Evolutionary conservation across 1,140 invertebrate genomes (phyloP), one percentile per base, ranked within the genome.

Genomic region (Lepidurus packardi): DNA sequence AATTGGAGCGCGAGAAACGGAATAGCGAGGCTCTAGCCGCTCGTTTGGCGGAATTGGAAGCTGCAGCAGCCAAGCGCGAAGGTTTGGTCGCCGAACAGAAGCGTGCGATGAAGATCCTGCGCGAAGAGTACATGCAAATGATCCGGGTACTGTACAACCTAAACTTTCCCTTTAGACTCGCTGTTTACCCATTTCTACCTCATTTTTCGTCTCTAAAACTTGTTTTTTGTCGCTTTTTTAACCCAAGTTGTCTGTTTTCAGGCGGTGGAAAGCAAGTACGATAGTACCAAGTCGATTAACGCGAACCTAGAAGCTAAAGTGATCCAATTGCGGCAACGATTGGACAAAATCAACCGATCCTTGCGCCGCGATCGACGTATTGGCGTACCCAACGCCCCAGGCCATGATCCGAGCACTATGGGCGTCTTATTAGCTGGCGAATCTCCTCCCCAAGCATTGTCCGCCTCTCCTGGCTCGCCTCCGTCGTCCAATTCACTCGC

Each of bases 211-310:
- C 45, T 10, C 45, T 11, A 47, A 47, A 47, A 47, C 16, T 47
- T 47, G 10, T 7, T 47, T 11, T 47, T 11, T 47, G 1, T 3
- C 6, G 2, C 2, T 47, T 10, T 47, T 47, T 34, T 34, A 34
- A 34, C 34, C 34, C 34, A 47, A 47, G 9, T 3, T 47, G 45
- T 47, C 25, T 4, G 2, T 74, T n/a, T 79, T 53, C 73, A 83
- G 83, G 88, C 90, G 4, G 86, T 92, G 1, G 90, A 91, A 81
- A 90, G 90, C 73, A 93, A 93, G 83, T 93, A 92, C 82, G 86
- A 88, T 76, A 88, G 89, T 7, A 89, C 92, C 81, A 87, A 90
- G 81, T 86, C 88, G 42, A 90, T 92, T 43, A 91, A 91, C 83
- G 85, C 90, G 78, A 86, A 89, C 47, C 84, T 91, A 77, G 91